Evolutionary conservation across 2,797 vertebrate species (phyloP), one percentile per base, ranked within the genome.

Genomic region (Cynodonichthys magdalenae): DNA sequence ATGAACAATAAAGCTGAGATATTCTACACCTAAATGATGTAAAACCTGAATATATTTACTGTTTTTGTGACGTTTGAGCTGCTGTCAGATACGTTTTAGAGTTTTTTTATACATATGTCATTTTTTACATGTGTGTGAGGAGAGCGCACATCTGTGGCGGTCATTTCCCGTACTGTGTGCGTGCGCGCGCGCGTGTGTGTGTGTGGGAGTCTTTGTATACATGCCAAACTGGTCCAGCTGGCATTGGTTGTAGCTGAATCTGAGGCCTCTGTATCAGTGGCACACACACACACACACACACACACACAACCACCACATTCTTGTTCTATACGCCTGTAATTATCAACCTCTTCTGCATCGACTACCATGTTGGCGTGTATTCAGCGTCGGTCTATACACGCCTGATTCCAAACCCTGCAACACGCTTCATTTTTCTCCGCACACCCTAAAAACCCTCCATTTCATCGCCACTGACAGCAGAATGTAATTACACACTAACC

Each of bases 321-420:
- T 74, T 77, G 67, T 85, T 85, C 74, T 84, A 82, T 79, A 85
- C 48, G 83, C 74, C 88, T 89, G 87, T 90, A 91, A 91, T 91
- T 91, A 91, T 89, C 86, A 90, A 80, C 87, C 90, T 90, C 87
- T 87, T 90, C 81, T 89, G 87, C 89, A 88, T 87, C 71, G 83
- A 87, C 89, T 86, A 80, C 85, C 84, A 83, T 82, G 81, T 82
- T 90, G 89, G 89, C 84, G 17, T 59, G 74, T 28, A 77, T 88
- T 89, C 87, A 90, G 81, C 67, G 36, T 50, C 29, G 80, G 81
- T 89, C 89, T 83, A 86, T 89, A 81, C 84, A 74, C 51, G 79
- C 74, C 81, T 86, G 82, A 88, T 87, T 89, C 89, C 79, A 86
- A 24, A 75, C 83, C 80, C 86, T 86, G 87, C 81, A 87, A 77